phyloP scores from a whole-genome alignment of 1,140 invertebrate species.

The Zaprionus camerounensis region DNA sequence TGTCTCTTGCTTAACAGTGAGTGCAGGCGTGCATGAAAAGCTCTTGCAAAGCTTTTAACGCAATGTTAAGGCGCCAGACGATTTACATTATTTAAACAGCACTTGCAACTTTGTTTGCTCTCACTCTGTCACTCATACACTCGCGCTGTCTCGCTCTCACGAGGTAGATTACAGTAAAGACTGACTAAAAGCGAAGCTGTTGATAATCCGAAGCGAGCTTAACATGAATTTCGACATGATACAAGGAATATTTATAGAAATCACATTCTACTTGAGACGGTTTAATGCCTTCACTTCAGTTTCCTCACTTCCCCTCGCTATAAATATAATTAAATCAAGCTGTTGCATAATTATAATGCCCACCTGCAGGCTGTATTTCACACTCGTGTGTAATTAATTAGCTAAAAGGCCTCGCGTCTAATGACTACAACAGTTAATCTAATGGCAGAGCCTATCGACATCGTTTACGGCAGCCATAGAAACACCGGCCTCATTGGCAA shows the following conservation, averaged over 20 bases:
- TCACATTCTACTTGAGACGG: too few relatives aligned
- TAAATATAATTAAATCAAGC: background rate
- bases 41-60: slow-evolving; percentile 74
- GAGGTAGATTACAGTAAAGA: slow-evolving; percentile 22
- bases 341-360: background rate
- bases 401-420: slow-evolving; percentile 9
- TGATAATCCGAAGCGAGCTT: background rate
- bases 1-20: slow-evolving; percentile 56
- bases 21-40: slow-evolving; percentile 33
- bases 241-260: too few relatives aligned
- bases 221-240: too few relatives aligned
- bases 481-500: slow-evolving; percentile 58
- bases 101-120: slow-evolving; percentile 63
- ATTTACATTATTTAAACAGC: slow-evolving; percentile 79
- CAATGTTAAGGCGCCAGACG: slow-evolving; percentile 63
- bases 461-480: slow-evolving; percentile 63
- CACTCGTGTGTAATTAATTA: slow-evolving; percentile 3
- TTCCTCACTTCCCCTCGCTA: background rate
- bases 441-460: slow-evolving; percentile 11
- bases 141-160: slow-evolving; percentile 14
- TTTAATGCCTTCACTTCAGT: background rate
- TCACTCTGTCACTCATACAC: background rate
- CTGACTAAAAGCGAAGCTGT: background rate
- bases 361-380: background rate
- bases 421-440: slow-evolving; percentile 3